Percentiles rank a stretch among this genome's conserved stretches.
phyloP scores from a whole-genome alignment of 2,888 invertebrate genomes.

The Emmelina monodactyla region DNA sequence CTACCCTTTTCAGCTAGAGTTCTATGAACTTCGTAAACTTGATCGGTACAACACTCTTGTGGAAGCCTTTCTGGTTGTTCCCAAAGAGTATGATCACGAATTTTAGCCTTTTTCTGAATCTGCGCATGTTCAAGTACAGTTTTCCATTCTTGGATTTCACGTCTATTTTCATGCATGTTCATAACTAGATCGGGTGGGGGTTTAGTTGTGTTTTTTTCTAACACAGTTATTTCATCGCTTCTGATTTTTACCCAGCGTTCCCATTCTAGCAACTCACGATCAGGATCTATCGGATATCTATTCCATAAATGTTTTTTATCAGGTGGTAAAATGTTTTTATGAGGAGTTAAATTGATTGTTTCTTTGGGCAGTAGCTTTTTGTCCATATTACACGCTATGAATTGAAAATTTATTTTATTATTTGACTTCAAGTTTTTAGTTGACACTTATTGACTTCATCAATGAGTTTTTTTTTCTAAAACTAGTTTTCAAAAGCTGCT shows the following conservation, averaged over 20 bases:
- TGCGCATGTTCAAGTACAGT: constrained; percentile 39
- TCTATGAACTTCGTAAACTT: constrained; percentile 38
- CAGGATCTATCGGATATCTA: constrained; percentile 25
- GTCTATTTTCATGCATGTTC: constrained; percentile 34
- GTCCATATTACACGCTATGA: too few species aligned
- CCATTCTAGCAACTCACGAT: constrained; percentile 39
- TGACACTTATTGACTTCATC: too few species aligned
- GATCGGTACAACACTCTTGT: constrained; percentile 23
- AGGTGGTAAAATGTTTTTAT: background rate
- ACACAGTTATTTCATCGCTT: constrained; percentile 30
- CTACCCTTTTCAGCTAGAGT: constrained; percentile 35
- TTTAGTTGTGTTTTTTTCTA: constrained; percentile 25
- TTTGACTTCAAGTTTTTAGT: too few species aligned
- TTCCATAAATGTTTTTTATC: constrained; percentile 8
- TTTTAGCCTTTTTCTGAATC: constrained; percentile 25
- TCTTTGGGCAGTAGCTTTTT: too few species aligned
- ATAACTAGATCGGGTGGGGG: constrained; percentile 39
- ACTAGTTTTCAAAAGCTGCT: too few species aligned
- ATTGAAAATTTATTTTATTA: too few species aligned
- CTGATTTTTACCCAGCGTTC: constrained; percentile 49
- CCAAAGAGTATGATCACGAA: constrained; percentile 36
- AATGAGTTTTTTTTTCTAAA: too few species aligned
- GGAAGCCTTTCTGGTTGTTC: constrained; percentile 34
- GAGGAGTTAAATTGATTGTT: too few species aligned
- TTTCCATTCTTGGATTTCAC: constrained; percentile 43